Percentiles rank a stretch among this genome's conserved stretches.
Conservation (phyloP, 1,140 invertebrate genomes). For the Drosophila tani region DNA sequence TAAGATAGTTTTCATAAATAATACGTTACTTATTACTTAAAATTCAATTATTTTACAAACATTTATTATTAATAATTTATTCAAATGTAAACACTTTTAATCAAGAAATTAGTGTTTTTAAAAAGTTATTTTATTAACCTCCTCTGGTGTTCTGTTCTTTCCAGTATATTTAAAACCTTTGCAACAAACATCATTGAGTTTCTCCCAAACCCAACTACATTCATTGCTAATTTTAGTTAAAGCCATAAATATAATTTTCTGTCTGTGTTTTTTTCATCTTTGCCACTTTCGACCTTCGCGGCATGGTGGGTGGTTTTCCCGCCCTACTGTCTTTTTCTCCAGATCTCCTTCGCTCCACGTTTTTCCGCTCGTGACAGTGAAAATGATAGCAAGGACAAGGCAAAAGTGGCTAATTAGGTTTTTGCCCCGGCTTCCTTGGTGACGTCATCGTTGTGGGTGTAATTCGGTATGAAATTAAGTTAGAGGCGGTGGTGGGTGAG, state of each 20-base stretch:
- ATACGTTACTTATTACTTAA: no score
- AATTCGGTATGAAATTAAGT: conserved; percentile 79
- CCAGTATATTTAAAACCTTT: no score
- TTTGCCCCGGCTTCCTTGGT: conserved; percentile 54
- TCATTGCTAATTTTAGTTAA: neutral
- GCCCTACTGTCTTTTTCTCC: conserved; percentile 6
- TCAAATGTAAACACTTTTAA: no score
- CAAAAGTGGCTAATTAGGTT: conserved; percentile 74
- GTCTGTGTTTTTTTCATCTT: neutral
- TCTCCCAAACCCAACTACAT: no score
- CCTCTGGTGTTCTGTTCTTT: no score
- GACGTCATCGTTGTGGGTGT: conserved; percentile 68
- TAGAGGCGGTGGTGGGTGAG: conserved; percentile 36
- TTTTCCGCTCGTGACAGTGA: conserved; percentile 59
- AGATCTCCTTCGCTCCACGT: conserved; percentile 16
- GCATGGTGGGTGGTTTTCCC: conserved; percentile 7
- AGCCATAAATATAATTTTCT: neutral
- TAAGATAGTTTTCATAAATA: no score
- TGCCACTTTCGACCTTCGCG: conserved; percentile 23
- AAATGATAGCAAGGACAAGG: conserved; percentile 62
- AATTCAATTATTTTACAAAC: no score
- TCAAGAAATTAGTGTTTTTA: no score
- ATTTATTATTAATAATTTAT: no score
- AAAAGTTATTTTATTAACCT: no score
- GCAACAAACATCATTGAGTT: no score